Evolutionary conservation across 2,888 invertebrate species (phyloP).

Genomic region (Griposia aprilina): DNA sequence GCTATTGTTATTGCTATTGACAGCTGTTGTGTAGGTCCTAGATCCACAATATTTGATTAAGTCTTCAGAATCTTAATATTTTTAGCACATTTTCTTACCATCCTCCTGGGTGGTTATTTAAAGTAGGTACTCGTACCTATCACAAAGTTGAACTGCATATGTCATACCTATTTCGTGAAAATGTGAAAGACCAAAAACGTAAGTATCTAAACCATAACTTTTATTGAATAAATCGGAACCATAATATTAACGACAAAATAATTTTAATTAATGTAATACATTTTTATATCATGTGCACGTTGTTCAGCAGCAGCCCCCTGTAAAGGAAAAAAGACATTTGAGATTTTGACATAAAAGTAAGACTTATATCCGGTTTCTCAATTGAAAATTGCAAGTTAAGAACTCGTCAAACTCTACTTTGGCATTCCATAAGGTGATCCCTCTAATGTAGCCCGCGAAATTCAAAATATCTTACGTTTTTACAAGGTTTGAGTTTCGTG

Average conservation of each 20-base stretch:
- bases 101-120: not conserved
- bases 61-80: not conserved
- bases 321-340: constrained; percentile 53
- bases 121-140: not conserved
- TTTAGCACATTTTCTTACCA: not conserved
- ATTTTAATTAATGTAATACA: constrained; percentile 28
- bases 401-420: not conserved
- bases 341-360: not conserved
- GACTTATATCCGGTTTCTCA: not conserved
- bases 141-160: not conserved
- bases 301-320: constrained; percentile 81
- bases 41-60: not conserved
- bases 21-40: no score
- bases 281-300: constrained; percentile 19
- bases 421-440: not conserved
- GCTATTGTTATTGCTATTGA: no score
- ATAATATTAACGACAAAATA: constrained; percentile 16
- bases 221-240: constrained; percentile 51
- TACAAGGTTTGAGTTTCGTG: no score
- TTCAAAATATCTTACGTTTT: not conserved
- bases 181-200: not conserved
- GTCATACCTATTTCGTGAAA: no score
- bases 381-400: not conserved
- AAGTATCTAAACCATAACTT: constrained; percentile 26
- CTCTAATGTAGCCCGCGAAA: not conserved